These are phyloP conservation scores for Drosophila greeni DNA, from an alignment of 2,888 invertebrate genomes.

Conservation along the genomic window DNA sequence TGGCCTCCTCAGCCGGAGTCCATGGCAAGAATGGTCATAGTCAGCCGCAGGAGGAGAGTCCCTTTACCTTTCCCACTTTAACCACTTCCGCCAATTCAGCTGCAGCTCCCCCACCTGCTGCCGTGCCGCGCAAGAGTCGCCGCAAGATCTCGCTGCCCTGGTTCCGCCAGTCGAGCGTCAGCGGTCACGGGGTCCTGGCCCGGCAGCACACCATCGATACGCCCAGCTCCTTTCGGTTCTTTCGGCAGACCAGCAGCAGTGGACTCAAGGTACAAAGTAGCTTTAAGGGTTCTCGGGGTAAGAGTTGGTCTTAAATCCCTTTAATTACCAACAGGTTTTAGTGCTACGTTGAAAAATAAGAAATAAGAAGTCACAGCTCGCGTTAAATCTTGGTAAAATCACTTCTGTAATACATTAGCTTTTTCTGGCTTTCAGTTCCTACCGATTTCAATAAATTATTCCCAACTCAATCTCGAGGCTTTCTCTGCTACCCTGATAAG, in stretches of 20 bases:
- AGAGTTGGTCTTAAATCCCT: neutral
- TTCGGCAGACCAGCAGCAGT: constrained; percentile 81
- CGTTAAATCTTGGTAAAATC: neutral
- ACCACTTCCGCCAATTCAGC: neutral
- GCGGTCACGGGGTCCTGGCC: constrained; percentile 84
- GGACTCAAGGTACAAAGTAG: constrained; percentile 77
- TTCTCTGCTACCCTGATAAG: constrained; percentile 18
- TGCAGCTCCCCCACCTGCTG: constrained; percentile 14
- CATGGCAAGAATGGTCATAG: constrained; percentile 27
- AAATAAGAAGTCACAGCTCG: neutral
- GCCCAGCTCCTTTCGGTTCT: constrained; percentile 90
- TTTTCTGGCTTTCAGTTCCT: neutral
- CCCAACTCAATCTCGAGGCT: neutral
- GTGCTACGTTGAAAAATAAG: neutral
- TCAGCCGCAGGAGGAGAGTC: constrained; percentile 47
- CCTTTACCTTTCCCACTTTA: constrained; percentile 65
- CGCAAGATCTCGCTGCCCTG: constrained; percentile 93
- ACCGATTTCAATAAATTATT: constrained; percentile 3
- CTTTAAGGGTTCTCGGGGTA: neutral
- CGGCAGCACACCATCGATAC: constrained; percentile 95
- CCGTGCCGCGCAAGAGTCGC: constrained; percentile 84
- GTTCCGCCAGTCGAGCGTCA: constrained; percentile 90
- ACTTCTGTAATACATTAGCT: neutral
- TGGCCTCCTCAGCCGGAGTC: constrained; percentile 17
- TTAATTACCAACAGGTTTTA: too few relatives aligned